These are phyloP conservation scores for Capra hircus DNA, from an alignment of 2,113 vertebrate species.

Conservation along the genomic window DNA sequence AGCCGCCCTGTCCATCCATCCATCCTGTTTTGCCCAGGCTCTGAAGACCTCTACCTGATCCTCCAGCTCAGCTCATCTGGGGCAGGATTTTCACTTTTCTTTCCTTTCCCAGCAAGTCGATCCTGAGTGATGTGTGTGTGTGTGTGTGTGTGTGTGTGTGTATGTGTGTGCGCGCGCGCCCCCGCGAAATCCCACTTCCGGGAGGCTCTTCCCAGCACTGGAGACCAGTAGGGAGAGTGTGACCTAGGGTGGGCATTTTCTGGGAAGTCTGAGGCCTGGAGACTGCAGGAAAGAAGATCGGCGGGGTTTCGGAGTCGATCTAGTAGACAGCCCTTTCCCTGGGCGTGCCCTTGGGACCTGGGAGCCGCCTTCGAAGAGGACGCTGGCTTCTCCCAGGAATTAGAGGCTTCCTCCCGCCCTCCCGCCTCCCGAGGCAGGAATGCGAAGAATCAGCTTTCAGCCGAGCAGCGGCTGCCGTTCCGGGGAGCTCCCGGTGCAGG, in stretches of 20 bases:
- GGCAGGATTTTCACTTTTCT: neutral
- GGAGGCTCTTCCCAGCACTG: neutral
- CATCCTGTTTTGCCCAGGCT: neutral
- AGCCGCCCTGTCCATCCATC: neutral
- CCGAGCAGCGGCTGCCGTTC: conserved; percentile 41
- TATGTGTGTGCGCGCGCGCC: neutral
- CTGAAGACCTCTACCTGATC: neutral
- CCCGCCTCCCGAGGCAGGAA: conserved; percentile 64
- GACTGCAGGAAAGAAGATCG: neutral
- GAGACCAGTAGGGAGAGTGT: neutral
- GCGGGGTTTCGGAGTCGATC: neutral
- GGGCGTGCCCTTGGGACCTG: conserved; percentile 14
- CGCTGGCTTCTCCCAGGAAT: conserved; percentile 48
- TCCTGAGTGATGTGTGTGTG: neutral
- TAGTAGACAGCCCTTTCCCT: neutral
- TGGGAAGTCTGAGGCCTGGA: neutral
- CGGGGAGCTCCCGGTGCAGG: conserved; percentile 52
- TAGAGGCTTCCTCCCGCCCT: conserved; percentile 49
- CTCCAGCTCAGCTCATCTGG: neutral
- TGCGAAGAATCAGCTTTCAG: conserved; percentile 70
- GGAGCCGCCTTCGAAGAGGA: conserved; percentile 24
- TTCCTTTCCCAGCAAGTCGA: neutral
- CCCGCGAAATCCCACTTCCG: neutral
- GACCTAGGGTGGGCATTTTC: neutral
- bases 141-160: neutral